phyloP scores from a whole-genome alignment of 2,113 vertebrate species.

The Pterocles gutturalis region DNA sequence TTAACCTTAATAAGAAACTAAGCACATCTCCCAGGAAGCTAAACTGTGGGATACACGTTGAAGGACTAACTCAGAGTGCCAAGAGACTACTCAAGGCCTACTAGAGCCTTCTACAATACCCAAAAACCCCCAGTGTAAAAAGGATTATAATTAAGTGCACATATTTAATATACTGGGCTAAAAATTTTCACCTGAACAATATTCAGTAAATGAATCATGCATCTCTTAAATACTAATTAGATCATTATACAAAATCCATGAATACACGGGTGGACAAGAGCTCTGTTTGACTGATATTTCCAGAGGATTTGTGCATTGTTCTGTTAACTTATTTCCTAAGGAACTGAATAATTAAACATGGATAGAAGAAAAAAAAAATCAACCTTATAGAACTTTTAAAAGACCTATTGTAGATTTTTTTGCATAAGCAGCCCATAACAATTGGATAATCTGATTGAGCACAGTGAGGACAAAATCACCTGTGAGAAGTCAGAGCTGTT shows the following conservation, averaged over 20 bases:
- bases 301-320: neutral
- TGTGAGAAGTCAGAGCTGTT: neutral
- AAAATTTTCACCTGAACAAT: neutral
- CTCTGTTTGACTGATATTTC: neutral
- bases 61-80: neutral
- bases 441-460: neutral
- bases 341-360: neutral
- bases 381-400: neutral
- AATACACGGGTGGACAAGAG: neutral
- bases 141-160: neutral
- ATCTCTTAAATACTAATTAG: neutral
- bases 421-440: neutral
- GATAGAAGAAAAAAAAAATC: neutral
- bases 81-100: neutral
- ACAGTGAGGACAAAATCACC: neutral
- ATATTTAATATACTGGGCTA: neutral
- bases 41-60: fast-evolving
- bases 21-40: neutral
- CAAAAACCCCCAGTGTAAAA: neutral
- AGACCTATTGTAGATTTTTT: neutral
- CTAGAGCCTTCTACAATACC: neutral
- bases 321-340: neutral
- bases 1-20: neutral
- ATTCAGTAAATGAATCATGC: neutral
- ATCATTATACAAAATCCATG: neutral